Evolutionary conservation across 2,888 invertebrate species (phyloP), one percentile per base, ranked within the genome.

Genomic region (Conistra vaccinii): DNA sequence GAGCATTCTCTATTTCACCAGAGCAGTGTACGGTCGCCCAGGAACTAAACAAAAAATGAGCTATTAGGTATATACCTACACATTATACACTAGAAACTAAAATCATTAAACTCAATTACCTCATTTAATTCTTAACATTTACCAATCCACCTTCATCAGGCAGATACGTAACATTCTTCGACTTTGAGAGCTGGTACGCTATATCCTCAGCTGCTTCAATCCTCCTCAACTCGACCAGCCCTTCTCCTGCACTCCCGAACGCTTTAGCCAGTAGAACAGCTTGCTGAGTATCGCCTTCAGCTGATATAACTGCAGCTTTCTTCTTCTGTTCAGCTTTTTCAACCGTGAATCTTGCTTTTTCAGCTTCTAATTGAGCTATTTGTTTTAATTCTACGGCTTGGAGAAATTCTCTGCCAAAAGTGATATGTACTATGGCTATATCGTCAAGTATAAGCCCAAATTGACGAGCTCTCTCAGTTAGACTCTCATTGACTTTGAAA

Each of bases 201-300:
- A 99, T 99, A 91, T 99, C 99, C 96, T 99, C 99, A 0, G 99
- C 98, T 0, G 99, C 99, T 96, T 99, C 99, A 86, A 99, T 98
- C 93, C 99, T 97, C 92, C 99, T 97, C 84, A 99, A 96, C 92
- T 99, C 99, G 0, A 99, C 98, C 68, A 99, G 96, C 94, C 99
- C 99, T 90, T 99, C 99, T 55, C 99, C 99, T 67, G 98, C 98
- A 80, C 98, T 98, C 0, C 97, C 98, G 89, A 99, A 98, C 0
- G 99, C 98, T 92, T 98, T 98, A 2, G 99, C 98, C 68, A 99
- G 93, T 69, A 99, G 95, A 83, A 97, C 96, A 5, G 99, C 99
- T 83, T 99, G 99, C 88, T 98, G 98, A 0, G 99, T 98, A 92
- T 99, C 99, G 91, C 99, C 99, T 92, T 99, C 99, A 0, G 99